Evolutionary conservation across 2,888 invertebrate genomes (phyloP).

Genomic region (Brachyptera risi): DNA sequence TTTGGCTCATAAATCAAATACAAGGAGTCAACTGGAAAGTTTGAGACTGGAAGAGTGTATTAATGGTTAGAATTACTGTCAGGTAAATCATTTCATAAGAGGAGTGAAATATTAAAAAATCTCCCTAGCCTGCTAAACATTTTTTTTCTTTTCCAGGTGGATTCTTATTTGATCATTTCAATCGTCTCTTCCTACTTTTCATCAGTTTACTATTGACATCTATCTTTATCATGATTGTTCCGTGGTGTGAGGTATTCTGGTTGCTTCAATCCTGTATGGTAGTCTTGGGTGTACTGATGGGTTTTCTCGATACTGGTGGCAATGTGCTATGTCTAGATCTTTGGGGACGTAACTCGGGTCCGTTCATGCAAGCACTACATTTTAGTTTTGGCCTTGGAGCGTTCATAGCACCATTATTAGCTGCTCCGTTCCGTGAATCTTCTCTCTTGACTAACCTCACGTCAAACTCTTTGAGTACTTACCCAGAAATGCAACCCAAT

Average conservation of each 20-base stretch:
- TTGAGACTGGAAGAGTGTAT: too few relatives aligned
- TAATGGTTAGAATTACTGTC: too few relatives aligned
- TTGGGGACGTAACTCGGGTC: conserved; percentile 41
- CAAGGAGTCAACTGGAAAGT: too few relatives aligned
- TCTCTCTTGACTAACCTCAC: background rate
- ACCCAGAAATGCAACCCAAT: background rate
- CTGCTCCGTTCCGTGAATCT: conserved; percentile 43
- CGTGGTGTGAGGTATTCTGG: conserved; percentile 42
- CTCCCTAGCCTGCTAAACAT: too few relatives aligned
- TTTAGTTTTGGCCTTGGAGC: conserved; percentile 48
- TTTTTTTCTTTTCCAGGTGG: conserved; percentile 35
- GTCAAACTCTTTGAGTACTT: background rate
- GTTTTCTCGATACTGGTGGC: conserved; percentile 44
- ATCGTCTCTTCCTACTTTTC: conserved; percentile 43
- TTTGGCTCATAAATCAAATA: too few relatives aligned
- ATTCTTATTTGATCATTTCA: conserved; percentile 39
- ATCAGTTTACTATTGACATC: conserved; percentile 43
- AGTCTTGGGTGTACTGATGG: conserved; percentile 44
- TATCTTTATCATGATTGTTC: conserved; percentile 42
- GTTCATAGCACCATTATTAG: conserved; percentile 46
- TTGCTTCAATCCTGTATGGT: conserved; percentile 41
- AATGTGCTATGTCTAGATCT: conserved; percentile 44
- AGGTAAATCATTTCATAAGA: too few relatives aligned
- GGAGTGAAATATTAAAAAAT: too few relatives aligned
- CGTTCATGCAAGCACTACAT: conserved; percentile 47